Base-by-base conservation (phyloP, 1,140 invertebrate genomes). In the Bacillus rossius region DNA sequence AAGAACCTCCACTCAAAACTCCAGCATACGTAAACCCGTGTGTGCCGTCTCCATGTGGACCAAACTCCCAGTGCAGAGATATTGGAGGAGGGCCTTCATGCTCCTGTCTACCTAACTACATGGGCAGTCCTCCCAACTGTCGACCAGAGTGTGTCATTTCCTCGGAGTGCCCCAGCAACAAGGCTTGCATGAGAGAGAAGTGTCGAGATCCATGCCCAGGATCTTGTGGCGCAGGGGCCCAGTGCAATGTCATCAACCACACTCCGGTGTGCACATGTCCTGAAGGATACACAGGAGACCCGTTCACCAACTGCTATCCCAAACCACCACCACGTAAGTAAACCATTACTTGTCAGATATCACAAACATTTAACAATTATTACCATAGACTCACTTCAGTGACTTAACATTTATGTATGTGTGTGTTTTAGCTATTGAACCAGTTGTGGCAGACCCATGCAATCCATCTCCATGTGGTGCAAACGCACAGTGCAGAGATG, bases 151-250 rank as follows among this genome's bases (percentile, higher is more conserved):
- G 86, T 71, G 74, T 78, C 13, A 79, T 84, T 1, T 84, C 90
- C 67, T 77, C 81, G n/a, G 87, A 91, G 68, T 92, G 90, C 71
- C 71, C 80, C 3, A 81, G 82, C 53, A 79, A 83, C 63, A 75
- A 82, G 66, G 84, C 87, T 38, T 92, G 86, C 70, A 82, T 87
- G 26, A 80, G 82, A 64, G 78, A 84, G 67, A 87, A 85, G 72
- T 90, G 87, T 71, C 75, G 77, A 67, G 82, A 89, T 69, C 86
- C 88, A 13, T 90, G 87, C 70, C 75, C 79, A 41, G 83, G 86
- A 34, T 83, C 85, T n/a, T 91, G 88, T 73, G 88, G 87, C 43
- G 70, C 71, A 25, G 81, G 81, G 64, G 82, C 88, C 19, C 61
- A 72, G 7, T 85, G 83, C 64, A 71, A 61, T 61, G 77, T 81